These are phyloP conservation scores for Polydrusus tereticollis DNA, from an alignment of 2,888 invertebrate genomes.

Conservation along the genomic window DNA sequence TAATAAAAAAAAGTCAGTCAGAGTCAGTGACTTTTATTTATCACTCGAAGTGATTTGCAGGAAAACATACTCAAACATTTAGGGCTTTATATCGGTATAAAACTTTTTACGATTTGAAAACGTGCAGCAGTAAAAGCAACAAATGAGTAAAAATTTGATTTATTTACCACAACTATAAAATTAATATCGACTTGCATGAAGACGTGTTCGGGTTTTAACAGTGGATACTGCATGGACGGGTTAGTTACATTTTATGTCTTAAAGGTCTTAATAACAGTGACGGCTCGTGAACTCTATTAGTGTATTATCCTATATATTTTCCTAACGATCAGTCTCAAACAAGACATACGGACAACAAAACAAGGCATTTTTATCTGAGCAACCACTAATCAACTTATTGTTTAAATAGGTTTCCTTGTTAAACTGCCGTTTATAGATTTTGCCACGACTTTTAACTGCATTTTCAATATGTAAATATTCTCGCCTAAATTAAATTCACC, in stretches of 20 bases:
- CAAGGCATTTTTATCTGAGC: too few relatives aligned
- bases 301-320: too few relatives aligned
- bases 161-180: slow-evolving; percentile 8
- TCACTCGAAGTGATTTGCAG: not conserved
- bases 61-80: not conserved
- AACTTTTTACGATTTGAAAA: slow-evolving; percentile 15
- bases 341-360: too few relatives aligned
- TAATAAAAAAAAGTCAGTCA: not conserved
- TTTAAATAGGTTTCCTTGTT: too few relatives aligned
- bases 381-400: too few relatives aligned
- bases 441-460: too few relatives aligned
- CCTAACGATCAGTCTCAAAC: too few relatives aligned
- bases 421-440: too few relatives aligned
- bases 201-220: slow-evolving; percentile 1
- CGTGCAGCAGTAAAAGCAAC: slow-evolving; percentile 12
- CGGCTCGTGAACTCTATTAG: too few relatives aligned
- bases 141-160: slow-evolving; percentile 19
- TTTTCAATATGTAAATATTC: too few relatives aligned
- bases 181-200: not conserved
- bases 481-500: too few relatives aligned
- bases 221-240: not conserved
- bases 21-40: too few relatives aligned
- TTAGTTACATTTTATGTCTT: slow-evolving; percentile 1
- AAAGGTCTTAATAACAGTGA: not conserved
- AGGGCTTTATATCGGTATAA: slow-evolving; percentile 1